These are phyloP conservation scores for Oreortyx pictus DNA, from an alignment of 2,797 vertebrate genomes.

Conservation along the genomic window DNA sequence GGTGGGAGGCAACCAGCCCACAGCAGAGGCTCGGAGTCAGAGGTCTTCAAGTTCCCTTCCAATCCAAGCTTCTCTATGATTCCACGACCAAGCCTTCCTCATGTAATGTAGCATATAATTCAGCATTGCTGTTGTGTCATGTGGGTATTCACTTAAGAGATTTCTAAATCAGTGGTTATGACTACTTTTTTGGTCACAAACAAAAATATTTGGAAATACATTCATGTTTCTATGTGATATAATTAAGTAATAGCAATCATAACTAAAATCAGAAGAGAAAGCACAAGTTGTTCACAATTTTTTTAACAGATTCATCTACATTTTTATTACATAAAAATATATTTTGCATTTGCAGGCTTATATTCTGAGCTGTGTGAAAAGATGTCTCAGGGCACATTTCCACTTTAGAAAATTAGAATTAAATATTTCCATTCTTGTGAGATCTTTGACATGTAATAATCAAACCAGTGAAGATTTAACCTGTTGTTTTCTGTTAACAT, in stretches of 20 bases:
- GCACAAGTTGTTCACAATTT: not conserved
- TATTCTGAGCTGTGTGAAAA: not conserved
- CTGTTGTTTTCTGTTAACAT: constrained; percentile 72
- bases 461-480: constrained; percentile 63
- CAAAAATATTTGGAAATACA: not conserved
- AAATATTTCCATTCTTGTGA: constrained; percentile 55
- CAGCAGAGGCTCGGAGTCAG: no score
- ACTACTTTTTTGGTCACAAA: not conserved
- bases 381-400: not conserved
- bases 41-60: no score
- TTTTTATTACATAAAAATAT: not conserved
- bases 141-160: not conserved
- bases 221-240: not conserved
- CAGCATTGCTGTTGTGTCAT: rapidly evolving
- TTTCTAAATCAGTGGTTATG: not conserved
- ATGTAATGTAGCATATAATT: not conserved
- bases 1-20: no score
- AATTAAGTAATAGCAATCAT: not conserved
- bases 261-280: not conserved
- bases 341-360: not conserved
- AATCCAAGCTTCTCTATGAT: no score
- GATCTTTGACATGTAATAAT: constrained; percentile 53
- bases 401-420: constrained; percentile 31
- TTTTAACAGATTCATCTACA: not conserved
- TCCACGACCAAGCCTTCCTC: not conserved